Percentiles rank a stretch among this genome's conserved stretches.
Conservation (phyloP, 2,113 vertebrate genomes). For the Cairina moschata region DNA sequence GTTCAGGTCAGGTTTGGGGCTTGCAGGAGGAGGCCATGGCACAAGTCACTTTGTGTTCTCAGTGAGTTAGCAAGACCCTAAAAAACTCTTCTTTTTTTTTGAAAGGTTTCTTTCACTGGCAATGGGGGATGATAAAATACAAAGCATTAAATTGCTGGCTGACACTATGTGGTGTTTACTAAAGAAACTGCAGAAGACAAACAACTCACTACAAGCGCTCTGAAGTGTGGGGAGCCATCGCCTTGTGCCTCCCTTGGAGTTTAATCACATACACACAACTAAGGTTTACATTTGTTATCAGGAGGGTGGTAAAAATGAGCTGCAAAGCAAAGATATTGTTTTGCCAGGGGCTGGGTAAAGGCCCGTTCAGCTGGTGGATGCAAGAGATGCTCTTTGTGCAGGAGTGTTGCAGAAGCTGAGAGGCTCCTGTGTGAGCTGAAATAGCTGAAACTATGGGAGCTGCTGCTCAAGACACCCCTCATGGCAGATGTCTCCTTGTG, state of each 20-base stretch:
- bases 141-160: constrained; percentile 29
- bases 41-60: constrained; percentile 9
- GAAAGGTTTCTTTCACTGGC: constrained; percentile 28
- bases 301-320: not conserved
- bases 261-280: constrained; percentile 5
- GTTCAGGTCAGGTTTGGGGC: not conserved
- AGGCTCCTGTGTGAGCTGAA: not conserved
- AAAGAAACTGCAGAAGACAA: constrained; percentile 1
- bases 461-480: accelerated
- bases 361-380: not conserved
- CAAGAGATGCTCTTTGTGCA: not conserved
- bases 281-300: not conserved
- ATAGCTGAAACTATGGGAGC: not conserved
- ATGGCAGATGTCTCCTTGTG: not conserved
- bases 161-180: not conserved
- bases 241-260: not conserved
- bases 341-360: not conserved
- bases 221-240: not conserved
- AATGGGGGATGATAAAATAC: not conserved
- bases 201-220: not conserved
- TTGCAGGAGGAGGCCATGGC: not conserved
- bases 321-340: not conserved
- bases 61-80: constrained; percentile 29
- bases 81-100: constrained; percentile 22
- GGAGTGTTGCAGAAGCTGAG: not conserved